phyloP scores from a whole-genome alignment of 2,113 vertebrate genomes.

The Phainopepla nitens region DNA sequence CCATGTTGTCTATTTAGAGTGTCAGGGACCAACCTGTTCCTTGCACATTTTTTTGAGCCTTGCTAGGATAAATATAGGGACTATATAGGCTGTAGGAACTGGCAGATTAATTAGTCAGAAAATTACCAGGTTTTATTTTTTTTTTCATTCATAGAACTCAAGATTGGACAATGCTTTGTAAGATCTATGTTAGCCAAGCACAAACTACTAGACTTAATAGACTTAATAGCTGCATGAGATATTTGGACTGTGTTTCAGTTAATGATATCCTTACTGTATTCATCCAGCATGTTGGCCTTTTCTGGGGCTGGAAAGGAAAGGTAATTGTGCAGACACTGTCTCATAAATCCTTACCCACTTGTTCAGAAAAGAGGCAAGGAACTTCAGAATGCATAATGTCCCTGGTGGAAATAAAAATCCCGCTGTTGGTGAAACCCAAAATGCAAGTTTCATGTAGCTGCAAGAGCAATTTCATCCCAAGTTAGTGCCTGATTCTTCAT shows the following conservation, averaged over 20 bases:
- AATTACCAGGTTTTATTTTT: not conserved
- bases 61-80: not conserved
- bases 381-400: not conserved
- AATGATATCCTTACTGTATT: not conserved
- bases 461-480: not conserved
- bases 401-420: not conserved
- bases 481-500: not conserved
- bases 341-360: not conserved
- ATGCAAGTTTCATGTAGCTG: not conserved
- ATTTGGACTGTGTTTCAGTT: not conserved
- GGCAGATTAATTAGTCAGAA: not conserved
- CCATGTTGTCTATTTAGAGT: fast-evolving
- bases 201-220: not conserved
- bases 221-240: not conserved
- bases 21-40: not conserved
- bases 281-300: not conserved
- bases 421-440: not conserved
- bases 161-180: not conserved
- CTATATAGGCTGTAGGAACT: not conserved
- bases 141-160: not conserved
- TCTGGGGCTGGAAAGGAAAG: not conserved
- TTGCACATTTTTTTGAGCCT: not conserved
- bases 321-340: not conserved
- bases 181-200: not conserved
- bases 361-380: not conserved